Base-by-base conservation (phyloP, 2,113 vertebrate species). In the Rhinolophus ferrumequinum region DNA sequence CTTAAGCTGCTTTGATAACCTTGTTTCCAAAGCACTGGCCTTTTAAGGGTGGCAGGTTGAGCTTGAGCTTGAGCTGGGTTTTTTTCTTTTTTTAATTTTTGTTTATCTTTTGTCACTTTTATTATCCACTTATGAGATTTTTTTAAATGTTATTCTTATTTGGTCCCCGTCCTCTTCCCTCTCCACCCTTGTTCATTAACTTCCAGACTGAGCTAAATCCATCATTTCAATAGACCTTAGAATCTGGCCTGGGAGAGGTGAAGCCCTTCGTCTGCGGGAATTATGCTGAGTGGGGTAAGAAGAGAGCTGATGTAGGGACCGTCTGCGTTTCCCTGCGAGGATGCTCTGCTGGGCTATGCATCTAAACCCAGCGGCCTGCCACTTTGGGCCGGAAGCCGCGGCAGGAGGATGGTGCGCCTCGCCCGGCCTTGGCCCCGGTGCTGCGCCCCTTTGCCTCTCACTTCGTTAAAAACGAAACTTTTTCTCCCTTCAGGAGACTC, bases 381-480 rank as follows among this genome's bases (percentile, higher is more conserved):
- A 0, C 44, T 22, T 19, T 3, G 4, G 0, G 30, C 10, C 0
- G 26, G 10, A 72, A 33, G n/a, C 33, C 44, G 35, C 4, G 0
- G 54, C 6, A 16, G 44, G 6, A 35, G 56, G 35, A 3, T 0
- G 54, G 30, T 12, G 35, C 22, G 6, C 1, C 47, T 60, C 21
- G 33, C 35, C 21, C 0, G 3, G 16, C 50, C 3, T 69, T 13
- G 54, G 30, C n/a, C 15, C 0, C 5, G 44, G n/a, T 12, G 15
- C 44, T 30, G 33, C 24, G n/a, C 5, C 38, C 44, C 86, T 33
- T 13, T 22, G 50, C 38, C 72, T 77, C 81, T 84, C 1, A 0
- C 14, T 90, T 93, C 76, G 14, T 96, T 70, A 60, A 26, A 91
- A 89, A 77, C 3, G 47, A 94, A 97, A 95, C 41, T 60, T 94